Percentiles rank a stretch among this genome's conserved stretches.
Evolutionary conservation across 2,113 vertebrate genomes (phyloP).

Genomic region (Tenebrosternarchus preto): DNA sequence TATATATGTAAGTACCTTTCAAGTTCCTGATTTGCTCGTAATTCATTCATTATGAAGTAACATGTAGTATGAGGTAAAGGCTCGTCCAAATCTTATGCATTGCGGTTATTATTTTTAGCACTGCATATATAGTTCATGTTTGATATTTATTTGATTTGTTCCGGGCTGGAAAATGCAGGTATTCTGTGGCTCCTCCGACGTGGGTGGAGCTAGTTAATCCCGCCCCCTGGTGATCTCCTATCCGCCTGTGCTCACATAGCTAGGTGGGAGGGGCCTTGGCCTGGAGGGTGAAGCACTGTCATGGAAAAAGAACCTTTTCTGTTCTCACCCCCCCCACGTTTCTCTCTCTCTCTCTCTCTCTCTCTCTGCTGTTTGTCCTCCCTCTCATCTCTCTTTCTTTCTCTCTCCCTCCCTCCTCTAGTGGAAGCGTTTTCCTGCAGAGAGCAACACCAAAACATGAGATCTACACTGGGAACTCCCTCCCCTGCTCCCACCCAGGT

Average conservation of each 20-base stretch:
- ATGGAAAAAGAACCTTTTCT: too few species aligned
- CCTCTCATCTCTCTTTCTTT: neutral
- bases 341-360: neutral
- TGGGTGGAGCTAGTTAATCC: neutral
- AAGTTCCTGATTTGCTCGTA: too few species aligned
- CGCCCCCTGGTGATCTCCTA: neutral
- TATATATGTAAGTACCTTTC: too few species aligned
- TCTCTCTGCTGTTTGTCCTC: neutral
- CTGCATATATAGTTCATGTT: too few species aligned
- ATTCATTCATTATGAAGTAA: too few species aligned
- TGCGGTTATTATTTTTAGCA: too few species aligned
- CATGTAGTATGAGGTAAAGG: too few species aligned
- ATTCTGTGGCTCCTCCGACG: neutral
- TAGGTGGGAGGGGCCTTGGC: neutral
- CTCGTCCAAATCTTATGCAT: too few species aligned
- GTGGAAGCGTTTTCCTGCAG: conserved; percentile 1
- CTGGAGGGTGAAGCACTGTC: neutral
- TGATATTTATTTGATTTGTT: too few species aligned
- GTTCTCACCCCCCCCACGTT: neutral
- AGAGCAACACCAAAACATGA: conserved; percentile 19
- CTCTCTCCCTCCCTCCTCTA: neutral
- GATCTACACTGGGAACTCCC: conserved; percentile 47
- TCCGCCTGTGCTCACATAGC: neutral
- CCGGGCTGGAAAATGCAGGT: too few species aligned
- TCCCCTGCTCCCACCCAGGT: neutral